Percentiles rank a stretch among this genome's conserved stretches.
These are phyloP conservation scores for Ips typographus DNA, from an alignment of 1,140 invertebrate genomes.

Conservation along the genomic window DNA sequence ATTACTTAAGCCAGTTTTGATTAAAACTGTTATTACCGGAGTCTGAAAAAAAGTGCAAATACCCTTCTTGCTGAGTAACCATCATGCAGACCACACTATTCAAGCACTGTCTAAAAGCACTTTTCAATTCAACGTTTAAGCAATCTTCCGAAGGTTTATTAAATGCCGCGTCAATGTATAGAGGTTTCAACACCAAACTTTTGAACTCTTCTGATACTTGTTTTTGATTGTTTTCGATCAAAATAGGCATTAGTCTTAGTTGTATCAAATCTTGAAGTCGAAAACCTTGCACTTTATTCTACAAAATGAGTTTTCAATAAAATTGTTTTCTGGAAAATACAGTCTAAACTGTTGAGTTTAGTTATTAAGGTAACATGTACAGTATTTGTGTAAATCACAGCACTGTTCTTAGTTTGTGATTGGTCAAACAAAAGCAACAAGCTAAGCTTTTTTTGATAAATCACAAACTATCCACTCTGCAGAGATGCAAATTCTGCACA, in stretches of 20 bases:
- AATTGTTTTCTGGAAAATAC: neutral
- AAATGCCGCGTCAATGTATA: constrained; percentile 47
- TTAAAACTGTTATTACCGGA: constrained; percentile 26
- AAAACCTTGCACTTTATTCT: constrained; percentile 40
- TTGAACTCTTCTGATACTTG: constrained; percentile 51
- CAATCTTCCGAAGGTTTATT: constrained; percentile 30
- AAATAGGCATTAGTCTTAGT: constrained; percentile 49
- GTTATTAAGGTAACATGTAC: neutral
- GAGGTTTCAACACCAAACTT: constrained; percentile 47
- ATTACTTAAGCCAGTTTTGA: neutral
- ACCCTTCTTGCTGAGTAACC: constrained; percentile 59
- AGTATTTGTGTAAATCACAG: too few relatives aligned
- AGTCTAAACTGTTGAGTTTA: neutral
- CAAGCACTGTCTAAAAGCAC: constrained; percentile 40
- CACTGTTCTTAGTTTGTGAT: too few relatives aligned
- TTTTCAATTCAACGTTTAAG: constrained; percentile 37
- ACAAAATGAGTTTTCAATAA: neutral
- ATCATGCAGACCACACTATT: constrained; percentile 53
- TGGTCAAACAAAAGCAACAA: too few relatives aligned
- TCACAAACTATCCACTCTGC: neutral
- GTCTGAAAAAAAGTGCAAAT: constrained; percentile 59
- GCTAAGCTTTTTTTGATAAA: too few relatives aligned
- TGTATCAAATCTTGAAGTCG: constrained; percentile 51
- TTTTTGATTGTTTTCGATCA: constrained; percentile 46
- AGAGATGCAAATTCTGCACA: too few relatives aligned